Evolutionary conservation across 1,140 invertebrate genomes (phyloP).

Genomic region (Chelonus insularis): DNA sequence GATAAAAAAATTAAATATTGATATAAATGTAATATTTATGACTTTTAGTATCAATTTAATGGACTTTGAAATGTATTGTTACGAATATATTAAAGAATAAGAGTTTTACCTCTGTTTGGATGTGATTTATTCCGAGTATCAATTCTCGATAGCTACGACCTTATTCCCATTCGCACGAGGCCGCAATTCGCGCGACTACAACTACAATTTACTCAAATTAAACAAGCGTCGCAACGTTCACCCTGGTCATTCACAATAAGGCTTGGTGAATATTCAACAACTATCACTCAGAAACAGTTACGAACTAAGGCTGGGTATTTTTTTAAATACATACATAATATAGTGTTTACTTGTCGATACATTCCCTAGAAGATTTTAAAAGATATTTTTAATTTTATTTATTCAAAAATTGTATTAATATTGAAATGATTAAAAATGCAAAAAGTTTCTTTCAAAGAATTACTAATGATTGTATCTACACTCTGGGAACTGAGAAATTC

Average conservation of each 20-base stretch:
- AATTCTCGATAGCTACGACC: slow-evolving; percentile 1
- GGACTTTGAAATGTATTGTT: too few relatives aligned
- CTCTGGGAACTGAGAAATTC: not conserved
- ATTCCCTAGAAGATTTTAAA: too few relatives aligned
- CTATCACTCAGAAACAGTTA: not conserved
- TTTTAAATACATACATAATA: too few relatives aligned
- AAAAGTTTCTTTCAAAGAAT: not conserved
- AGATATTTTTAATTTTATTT: too few relatives aligned
- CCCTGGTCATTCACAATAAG: not conserved
- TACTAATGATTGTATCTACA: not conserved
- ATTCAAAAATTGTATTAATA: too few relatives aligned
- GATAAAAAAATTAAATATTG: too few relatives aligned
- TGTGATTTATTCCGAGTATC: slow-evolving; percentile 17
- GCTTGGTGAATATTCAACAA: not conserved
- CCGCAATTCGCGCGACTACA: not conserved
- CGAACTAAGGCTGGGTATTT: too few relatives aligned
- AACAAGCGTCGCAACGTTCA: slow-evolving; percentile 11
- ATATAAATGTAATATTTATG: not conserved
- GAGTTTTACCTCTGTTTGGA: not conserved
- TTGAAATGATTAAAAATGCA: too few relatives aligned
- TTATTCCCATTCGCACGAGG: slow-evolving; percentile 16
- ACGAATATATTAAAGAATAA: not conserved
- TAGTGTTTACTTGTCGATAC: too few relatives aligned
- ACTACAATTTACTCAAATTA: slow-evolving; percentile 2
- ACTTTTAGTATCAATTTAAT: too few relatives aligned